phyloP scores from a whole-genome alignment of 2,888 invertebrate species.

The Melinaea menophilus region DNA sequence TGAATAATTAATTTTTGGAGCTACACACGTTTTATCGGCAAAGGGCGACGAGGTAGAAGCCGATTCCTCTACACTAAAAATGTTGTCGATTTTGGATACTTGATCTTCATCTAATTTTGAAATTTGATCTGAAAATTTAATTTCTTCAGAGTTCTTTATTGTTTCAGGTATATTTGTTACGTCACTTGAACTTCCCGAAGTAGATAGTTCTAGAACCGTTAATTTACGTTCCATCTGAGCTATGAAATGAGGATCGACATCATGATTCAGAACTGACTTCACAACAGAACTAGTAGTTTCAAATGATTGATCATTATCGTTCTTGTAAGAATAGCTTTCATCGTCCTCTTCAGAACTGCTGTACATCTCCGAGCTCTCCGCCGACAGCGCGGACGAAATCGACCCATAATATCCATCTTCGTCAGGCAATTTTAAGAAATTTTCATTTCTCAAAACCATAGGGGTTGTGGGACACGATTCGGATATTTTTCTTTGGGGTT shows the following conservation, averaged over 20 bases:
- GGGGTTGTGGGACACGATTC: slow-evolving; percentile 72
- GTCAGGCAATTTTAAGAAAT: slow-evolving; percentile 59
- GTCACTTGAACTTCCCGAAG: slow-evolving; percentile 35
- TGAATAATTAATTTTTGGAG: slow-evolving; percentile 45
- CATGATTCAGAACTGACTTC: slow-evolving; percentile 69
- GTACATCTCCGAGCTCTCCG: slow-evolving; percentile 68
- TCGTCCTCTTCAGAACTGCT: slow-evolving; percentile 68
- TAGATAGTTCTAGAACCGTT: slow-evolving; percentile 41
- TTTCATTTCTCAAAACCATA: slow-evolving; percentile 53
- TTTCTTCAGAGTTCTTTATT: slow-evolving; percentile 11
- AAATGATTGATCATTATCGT: slow-evolving; percentile 61
- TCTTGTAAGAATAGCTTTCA: slow-evolving; percentile 69
- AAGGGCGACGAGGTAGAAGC: slow-evolving; percentile 18
- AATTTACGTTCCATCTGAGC: slow-evolving; percentile 62
- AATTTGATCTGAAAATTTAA: slow-evolving; percentile 11
- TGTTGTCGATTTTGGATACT: slow-evolving; percentile 9
- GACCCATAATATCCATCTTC: slow-evolving; percentile 63
- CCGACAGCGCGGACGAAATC: slow-evolving; percentile 64
- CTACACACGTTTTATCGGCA: slow-evolving; percentile 52
- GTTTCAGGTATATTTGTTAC: slow-evolving; percentile 15
- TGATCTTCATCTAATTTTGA: slow-evolving; percentile 13
- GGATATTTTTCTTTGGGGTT: slow-evolving; percentile 52
- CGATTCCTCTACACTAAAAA: slow-evolving; percentile 13
- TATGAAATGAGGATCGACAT: slow-evolving; percentile 49
- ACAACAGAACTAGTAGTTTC: slow-evolving; percentile 80